Base-by-base conservation (phyloP, 2,888 invertebrate genomes). In the Phyto melanocephala region DNA sequence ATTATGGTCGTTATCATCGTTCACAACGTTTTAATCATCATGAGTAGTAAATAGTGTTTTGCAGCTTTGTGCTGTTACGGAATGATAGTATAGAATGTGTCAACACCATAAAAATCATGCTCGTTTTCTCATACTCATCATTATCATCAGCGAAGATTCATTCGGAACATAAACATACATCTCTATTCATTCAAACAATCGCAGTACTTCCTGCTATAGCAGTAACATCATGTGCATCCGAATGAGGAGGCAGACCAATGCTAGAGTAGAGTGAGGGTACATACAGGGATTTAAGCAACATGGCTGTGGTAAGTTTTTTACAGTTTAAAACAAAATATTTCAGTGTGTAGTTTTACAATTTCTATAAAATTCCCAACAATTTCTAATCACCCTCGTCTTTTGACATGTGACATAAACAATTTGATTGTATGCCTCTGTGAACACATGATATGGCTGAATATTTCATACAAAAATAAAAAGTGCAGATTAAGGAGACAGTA, bases 91-190 rank as follows among this genome's bases (percentile, higher is more conserved):
- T n/a, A 28, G 50, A 70, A 74, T 20, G 50, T 58, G 63, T 62
- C 72, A 72, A 68, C 62, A 77, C 35, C 68, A 77, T 68, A 63
- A 77, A 67, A 54, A 77, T 68, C 50, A 62, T 62, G 52, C 37
- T 37, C 6, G 35, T 62, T n/a, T 24, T 56, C 10, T 54, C 0
- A 7, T 22, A n/a, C 15, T 15, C 67, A 65, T 40, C 22, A 35
- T 35, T 11, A 24, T 10, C 7, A 58, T 8, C 20, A 4, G 3
- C n/a, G 3, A 11, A 37, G 22, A 37, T 60, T 40, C 13, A 60
- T 60, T 60, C 20, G 13, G n/a, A 40, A 22, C 7, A 60, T 22
- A 0, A 24, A 24, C 11, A 2, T 40, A 13, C 2, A 7, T 40
- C 7, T 11, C 11, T 40, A 28, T 40, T 40, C 8, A 24, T 17